Conservation (phyloP, 2,113 vertebrate genomes). For the Paratilapia polleni region DNA sequence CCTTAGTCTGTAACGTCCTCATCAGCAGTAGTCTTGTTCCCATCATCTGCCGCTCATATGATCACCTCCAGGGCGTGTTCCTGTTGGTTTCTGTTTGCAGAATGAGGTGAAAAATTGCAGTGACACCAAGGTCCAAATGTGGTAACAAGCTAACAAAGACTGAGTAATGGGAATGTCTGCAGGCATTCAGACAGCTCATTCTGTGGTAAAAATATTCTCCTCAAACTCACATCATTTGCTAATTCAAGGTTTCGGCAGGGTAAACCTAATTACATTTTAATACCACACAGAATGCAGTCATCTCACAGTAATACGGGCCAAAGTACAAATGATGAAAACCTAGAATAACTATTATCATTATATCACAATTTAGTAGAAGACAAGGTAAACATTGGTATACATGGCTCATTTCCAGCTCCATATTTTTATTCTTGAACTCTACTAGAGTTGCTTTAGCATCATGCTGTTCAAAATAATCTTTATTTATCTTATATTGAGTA, state of each 20-base stretch:
- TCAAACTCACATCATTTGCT: not conserved
- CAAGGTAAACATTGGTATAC: not conserved
- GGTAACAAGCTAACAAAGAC: constrained; percentile 54
- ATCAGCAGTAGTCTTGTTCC: constrained; percentile 45
- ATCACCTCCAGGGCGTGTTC: constrained; percentile 57
- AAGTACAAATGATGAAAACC: not conserved
- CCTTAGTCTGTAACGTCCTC: constrained; percentile 63
- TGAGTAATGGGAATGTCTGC: constrained; percentile 56
- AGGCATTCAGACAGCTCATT: constrained; percentile 25
- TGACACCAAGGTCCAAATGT: constrained; percentile 44
- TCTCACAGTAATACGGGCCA: not conserved
- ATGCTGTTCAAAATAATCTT: not conserved
- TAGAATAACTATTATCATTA: not conserved
- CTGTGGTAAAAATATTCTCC: constrained; percentile 35
- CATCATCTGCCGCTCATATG: constrained; percentile 39
- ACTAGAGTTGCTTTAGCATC: not conserved
- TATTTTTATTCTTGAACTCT: not conserved
- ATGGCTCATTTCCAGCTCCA: not conserved
- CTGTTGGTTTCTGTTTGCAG: constrained; percentile 39
- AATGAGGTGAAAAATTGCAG: constrained; percentile 67
- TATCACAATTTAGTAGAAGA: not conserved
- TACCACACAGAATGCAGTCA: not conserved
- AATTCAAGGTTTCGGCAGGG: constrained; percentile 3
- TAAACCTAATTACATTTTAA: not conserved
- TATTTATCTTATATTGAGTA: not conserved